Percentiles rank a stretch among this genome's conserved stretches.
Conservation (phyloP, 2,113 vertebrate species). For the Anser brachyrhynchus region DNA sequence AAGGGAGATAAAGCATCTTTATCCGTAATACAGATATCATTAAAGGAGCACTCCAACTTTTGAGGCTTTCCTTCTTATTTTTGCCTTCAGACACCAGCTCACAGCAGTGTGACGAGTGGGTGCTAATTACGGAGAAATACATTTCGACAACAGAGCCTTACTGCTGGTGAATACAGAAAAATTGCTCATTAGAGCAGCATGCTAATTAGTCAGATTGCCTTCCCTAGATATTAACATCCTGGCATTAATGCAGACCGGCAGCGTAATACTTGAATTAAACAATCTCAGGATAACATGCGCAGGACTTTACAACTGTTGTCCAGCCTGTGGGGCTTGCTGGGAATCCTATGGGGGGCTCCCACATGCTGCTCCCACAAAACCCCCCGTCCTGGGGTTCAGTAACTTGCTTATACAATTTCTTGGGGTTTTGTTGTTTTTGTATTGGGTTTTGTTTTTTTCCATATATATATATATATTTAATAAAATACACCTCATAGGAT, state of each 20-base stretch:
- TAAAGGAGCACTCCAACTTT: not conserved
- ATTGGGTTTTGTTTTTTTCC: too few species aligned
- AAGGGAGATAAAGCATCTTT: not conserved
- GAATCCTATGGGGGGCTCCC: not conserved
- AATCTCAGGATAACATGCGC: not conserved
- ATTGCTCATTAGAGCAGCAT: constrained; percentile 63
- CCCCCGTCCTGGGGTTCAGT: not conserved
- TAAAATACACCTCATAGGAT: not conserved
- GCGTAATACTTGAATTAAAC: not conserved
- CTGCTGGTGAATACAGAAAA: constrained; percentile 63
- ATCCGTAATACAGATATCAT: not conserved
- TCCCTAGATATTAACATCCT: constrained; percentile 46
- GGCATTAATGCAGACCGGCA: constrained; percentile 38
- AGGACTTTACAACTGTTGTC: not conserved
- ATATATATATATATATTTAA: too few species aligned
- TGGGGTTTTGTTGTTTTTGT: too few species aligned
- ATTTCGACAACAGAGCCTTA: constrained; percentile 42
- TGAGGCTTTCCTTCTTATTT: not conserved
- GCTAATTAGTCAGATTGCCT: constrained; percentile 59
- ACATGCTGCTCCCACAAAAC: not conserved
- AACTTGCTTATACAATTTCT: not conserved
- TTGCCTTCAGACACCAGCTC: constrained; percentile 44
- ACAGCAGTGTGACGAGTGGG: constrained; percentile 47
- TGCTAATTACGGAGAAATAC: constrained; percentile 51
- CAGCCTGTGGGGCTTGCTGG: not conserved